These are phyloP conservation scores for Drosophila nigrodunni DNA, from an alignment of 1,140 invertebrate genomes.

Conservation along the genomic window DNA sequence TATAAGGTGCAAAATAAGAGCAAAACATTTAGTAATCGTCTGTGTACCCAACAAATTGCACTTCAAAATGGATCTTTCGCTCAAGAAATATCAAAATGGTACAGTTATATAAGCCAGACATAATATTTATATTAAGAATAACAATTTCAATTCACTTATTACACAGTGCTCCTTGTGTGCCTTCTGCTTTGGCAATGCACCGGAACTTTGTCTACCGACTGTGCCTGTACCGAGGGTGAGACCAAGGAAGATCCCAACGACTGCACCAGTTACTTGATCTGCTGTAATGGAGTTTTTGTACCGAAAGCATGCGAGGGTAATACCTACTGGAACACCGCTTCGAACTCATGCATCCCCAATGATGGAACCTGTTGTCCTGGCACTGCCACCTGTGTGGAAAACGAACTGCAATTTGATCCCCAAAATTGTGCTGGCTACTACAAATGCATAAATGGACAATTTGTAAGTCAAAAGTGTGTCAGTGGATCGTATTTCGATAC, in stretches of 20 bases:
- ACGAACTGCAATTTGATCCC: constrained; percentile 22
- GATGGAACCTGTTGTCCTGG: constrained; percentile 19
- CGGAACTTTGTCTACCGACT: not conserved
- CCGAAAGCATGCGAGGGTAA: constrained; percentile 11
- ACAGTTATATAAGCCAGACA: not conserved
- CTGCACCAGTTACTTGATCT: constrained; percentile 15
- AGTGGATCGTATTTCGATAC: constrained; percentile 19
- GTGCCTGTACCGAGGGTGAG: constrained; percentile 22
- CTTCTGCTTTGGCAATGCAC: constrained; percentile 15
- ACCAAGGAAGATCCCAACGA: constrained; percentile 9
- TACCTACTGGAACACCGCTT: constrained; percentile 14
- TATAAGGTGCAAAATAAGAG: constrained; percentile 10
- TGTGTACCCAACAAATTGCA: constrained; percentile 10
- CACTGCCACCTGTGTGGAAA: not conserved
- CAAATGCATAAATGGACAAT: constrained; percentile 11
- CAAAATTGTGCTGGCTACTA: constrained; percentile 37
- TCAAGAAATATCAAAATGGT: constrained; percentile 17
- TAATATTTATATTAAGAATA: not conserved
- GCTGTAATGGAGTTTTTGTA: constrained; percentile 25
- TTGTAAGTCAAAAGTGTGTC: constrained; percentile 19
- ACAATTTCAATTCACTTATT: not conserved
- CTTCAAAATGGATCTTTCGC: constrained; percentile 13
- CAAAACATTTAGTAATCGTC: constrained; percentile 15
- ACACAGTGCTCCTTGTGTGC: constrained; percentile 9
- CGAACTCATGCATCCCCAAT: not conserved